Base-by-base conservation (phyloP, 2,797 vertebrate genomes). In the Distichodus sexfasciatus region DNA sequence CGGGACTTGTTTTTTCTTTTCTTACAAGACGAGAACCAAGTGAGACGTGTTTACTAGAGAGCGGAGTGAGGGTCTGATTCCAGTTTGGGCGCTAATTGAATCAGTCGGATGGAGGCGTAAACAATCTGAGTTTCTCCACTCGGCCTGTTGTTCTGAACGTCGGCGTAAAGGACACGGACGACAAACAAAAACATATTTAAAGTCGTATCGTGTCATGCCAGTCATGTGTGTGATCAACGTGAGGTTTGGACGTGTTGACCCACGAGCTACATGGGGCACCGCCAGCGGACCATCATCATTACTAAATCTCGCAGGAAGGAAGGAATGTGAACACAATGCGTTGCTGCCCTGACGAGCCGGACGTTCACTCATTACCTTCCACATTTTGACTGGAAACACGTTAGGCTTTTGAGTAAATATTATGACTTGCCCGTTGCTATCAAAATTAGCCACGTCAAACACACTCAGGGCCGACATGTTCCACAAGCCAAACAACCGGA, bases 321-420 rank as follows among this genome's bases (percentile, higher is more conserved):
- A 68, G 41, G 51, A 31, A 24, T 44, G 48, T 31, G 29, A 33
- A 40, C 40, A 47, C 9, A 64, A 40, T 29, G 23, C 29, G 40
- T 28, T 63, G 48, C 19, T 47, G 3, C 11, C 0, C n/a, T 10
- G 46, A 41, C 7, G 35, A 71, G 58, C 44, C 57, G 51, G 54
- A 57, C 31, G 38, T 55, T 61, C 61, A 36, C 15, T 38, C 54
- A 47, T 69, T 58, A 61, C 61, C 54, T 72, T 31, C 24, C 36
- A 41, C 53, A 65, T 60, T 62, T 61, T 28, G 46, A 58, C 54
- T 66, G 31, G 47, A 55, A 72, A 63, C 58, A 36, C 17, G 48
- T 76, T 55, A 69, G 63, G 33, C 58, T 50, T 67, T 31, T 28
- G 48, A 24, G 46, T 46, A 69, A 74, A 74, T 71, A 62, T 66